phyloP scores from a whole-genome alignment of 2,797 vertebrate genomes.

The Pseudochirops corinnae region DNA sequence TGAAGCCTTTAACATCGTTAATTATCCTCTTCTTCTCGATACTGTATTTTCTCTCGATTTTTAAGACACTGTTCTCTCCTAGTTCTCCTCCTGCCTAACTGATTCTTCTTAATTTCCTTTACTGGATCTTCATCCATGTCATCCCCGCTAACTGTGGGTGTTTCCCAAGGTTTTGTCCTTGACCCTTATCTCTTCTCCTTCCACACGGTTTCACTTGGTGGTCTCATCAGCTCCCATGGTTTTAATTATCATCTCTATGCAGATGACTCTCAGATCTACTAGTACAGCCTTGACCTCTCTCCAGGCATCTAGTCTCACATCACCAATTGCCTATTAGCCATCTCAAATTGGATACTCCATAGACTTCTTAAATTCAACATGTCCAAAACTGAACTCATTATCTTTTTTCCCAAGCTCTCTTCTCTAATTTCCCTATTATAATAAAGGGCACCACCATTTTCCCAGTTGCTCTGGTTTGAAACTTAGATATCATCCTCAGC shows the following conservation, averaged over 20 bases:
- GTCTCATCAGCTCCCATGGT: slow-evolving; percentile 1
- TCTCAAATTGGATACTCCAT: background rate
- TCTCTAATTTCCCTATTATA: background rate
- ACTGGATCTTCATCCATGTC: background rate
- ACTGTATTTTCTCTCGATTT: background rate
- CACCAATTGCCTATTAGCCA: background rate
- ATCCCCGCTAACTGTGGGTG: background rate
- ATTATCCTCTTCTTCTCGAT: background rate
- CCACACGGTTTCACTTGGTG: background rate
- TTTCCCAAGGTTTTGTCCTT: background rate
- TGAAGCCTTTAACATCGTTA: background rate
- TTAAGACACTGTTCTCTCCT: background rate
- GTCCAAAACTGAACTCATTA: background rate
- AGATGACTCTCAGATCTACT: background rate
- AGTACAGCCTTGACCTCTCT: background rate
- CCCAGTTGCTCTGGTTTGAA: background rate
- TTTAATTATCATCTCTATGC: background rate
- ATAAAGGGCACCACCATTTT: background rate
- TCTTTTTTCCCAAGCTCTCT: background rate
- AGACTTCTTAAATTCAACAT: background rate
- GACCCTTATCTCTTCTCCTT: background rate
- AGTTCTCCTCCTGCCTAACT: background rate
- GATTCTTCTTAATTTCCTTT: background rate
- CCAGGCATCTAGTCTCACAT: background rate
- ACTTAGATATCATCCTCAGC: background rate